Evolutionary conservation across 1,140 invertebrate genomes (phyloP).

Genomic region (Hycleus phaleratus): DNA sequence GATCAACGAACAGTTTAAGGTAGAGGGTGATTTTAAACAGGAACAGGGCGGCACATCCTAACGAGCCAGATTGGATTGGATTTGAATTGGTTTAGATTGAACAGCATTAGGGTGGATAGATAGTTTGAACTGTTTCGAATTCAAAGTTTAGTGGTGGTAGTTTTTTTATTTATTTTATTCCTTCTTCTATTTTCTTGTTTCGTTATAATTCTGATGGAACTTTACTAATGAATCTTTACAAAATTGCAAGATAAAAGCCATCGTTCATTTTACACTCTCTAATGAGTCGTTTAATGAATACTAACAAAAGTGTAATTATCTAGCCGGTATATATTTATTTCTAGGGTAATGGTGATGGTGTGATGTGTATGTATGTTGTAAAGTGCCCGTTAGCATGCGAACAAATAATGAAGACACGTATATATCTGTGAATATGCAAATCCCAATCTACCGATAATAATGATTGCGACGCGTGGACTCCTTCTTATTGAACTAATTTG

Average conservation of each 20-base stretch:
- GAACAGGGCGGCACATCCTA: constrained; percentile 32
- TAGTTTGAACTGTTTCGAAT: constrained; percentile 13
- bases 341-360: neutral
- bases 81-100: constrained; percentile 40
- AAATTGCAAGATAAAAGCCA: too few species aligned
- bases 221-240: too few species aligned
- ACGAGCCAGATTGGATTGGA: constrained; percentile 38
- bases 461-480: constrained; percentile 39
- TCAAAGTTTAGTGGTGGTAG: too few species aligned
- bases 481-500: constrained; percentile 41
- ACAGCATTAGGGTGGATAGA: constrained; percentile 35
- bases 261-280: too few species aligned
- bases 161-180: too few species aligned
- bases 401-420: constrained; percentile 32
- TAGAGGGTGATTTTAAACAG: constrained; percentile 35
- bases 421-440: constrained; percentile 30
- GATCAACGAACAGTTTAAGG: constrained; percentile 38
- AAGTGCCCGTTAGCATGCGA: constrained; percentile 28
- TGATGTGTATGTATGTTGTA: constrained; percentile 8
- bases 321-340: too few species aligned
- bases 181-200: too few species aligned
- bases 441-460: constrained; percentile 37
- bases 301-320: too few species aligned
- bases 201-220: too few species aligned
- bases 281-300: too few species aligned